Percentiles rank a stretch among this genome's conserved stretches.
These are phyloP conservation scores for Elanoides forficatus DNA, from an alignment of 2,113 vertebrate genomes.

Conservation along the genomic window DNA sequence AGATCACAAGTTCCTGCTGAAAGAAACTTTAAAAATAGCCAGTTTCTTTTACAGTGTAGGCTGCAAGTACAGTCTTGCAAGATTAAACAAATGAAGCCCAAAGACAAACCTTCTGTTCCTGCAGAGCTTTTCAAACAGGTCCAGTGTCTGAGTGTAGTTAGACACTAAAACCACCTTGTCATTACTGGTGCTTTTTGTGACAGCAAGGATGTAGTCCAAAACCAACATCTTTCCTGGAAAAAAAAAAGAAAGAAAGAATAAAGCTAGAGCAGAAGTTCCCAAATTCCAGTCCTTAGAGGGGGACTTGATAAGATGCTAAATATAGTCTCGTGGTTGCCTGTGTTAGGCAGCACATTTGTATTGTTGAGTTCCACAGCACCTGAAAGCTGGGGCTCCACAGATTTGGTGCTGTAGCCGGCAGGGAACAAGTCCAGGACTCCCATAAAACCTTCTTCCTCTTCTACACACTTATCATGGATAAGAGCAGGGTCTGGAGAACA, in stretches of 20 bases:
- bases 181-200: constrained; percentile 85
- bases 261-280: background rate
- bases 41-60: background rate
- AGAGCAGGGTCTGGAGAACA: constrained; percentile 84
- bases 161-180: constrained; percentile 97
- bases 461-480: constrained; percentile 92
- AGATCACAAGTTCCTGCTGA: background rate
- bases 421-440: constrained; percentile 89
- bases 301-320: background rate
- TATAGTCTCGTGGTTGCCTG: background rate
- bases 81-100: background rate
- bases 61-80: background rate
- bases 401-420: constrained; percentile 83
- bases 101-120: constrained; percentile 82
- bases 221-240: constrained; percentile 93
- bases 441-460: constrained; percentile 88
- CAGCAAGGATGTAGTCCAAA: constrained; percentile 92
- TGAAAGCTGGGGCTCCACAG: constrained; percentile 90
- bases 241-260: background rate
- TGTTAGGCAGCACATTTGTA: background rate
- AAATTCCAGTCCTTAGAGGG: background rate
- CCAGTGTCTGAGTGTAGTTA: constrained; percentile 97
- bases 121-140: constrained; percentile 96
- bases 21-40: background rate
- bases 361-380: constrained; percentile 69